Evolutionary conservation across 2,113 vertebrate genomes (phyloP).

Genomic region (Bos taurus): ARS-UCD2.0 NC_037336.1:48299501-48300000

Average conservation of each 20-base stretch:
- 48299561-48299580: background rate
- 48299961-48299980: background rate
- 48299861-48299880: background rate
- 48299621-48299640: background rate
- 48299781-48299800: background rate
- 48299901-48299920: background rate
- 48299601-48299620: background rate
- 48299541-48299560: background rate
- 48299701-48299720: background rate
- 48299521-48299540: background rate
- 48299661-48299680: background rate
- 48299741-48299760: background rate
- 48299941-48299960: background rate
- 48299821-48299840: background rate
- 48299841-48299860: background rate
- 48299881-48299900: background rate
- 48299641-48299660: background rate
- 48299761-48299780: background rate
- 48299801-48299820: background rate
- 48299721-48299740: background rate
- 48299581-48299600: background rate
- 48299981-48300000: background rate
- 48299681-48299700: background rate
- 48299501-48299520: accelerated
- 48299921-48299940: background rate